Percentiles rank a stretch among this genome's conserved stretches.
Evolutionary conservation across 1,140 invertebrate genomes (phyloP).

Genomic region (Octopus bimaculoides): DNA sequence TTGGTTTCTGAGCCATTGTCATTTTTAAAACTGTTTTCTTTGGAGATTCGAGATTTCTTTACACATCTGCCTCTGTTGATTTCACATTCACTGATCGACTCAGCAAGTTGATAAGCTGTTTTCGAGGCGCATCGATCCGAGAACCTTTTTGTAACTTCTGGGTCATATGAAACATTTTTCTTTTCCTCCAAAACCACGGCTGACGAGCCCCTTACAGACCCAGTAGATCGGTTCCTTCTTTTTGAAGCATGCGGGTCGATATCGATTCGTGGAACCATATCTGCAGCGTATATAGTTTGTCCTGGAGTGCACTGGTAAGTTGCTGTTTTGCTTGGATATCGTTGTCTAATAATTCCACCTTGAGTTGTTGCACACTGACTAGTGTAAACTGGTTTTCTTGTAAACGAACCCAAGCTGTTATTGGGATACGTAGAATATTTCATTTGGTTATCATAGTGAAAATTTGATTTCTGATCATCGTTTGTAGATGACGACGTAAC

Average conservation of each 20-base stretch:
- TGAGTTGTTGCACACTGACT: background rate
- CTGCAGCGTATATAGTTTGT: background rate
- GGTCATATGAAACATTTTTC: background rate
- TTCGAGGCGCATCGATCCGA: background rate
- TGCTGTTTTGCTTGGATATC: background rate
- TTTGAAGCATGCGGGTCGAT: background rate
- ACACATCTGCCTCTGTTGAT: too few relatives aligned
- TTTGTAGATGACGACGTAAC: background rate
- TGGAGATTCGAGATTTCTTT: too few relatives aligned
- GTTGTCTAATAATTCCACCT: background rate
- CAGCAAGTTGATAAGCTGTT: background rate
- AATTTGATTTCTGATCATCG: background rate
- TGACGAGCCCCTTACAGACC: too few relatives aligned
- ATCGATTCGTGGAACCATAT: background rate
- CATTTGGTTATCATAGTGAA: background rate
- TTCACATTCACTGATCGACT: background rate
- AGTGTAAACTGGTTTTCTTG: background rate
- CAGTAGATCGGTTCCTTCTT: too few relatives aligned
- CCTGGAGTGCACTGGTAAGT: background rate
- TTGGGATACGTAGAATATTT: background rate
- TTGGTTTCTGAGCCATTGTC: too few relatives aligned
- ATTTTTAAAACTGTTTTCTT: too few relatives aligned
- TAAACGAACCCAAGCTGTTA: background rate
- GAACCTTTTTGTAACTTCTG: background rate
- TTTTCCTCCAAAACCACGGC: too few relatives aligned